phyloP scores from a whole-genome alignment of 2,797 vertebrate genomes.

The Aeoliscus strigatus region DNA sequence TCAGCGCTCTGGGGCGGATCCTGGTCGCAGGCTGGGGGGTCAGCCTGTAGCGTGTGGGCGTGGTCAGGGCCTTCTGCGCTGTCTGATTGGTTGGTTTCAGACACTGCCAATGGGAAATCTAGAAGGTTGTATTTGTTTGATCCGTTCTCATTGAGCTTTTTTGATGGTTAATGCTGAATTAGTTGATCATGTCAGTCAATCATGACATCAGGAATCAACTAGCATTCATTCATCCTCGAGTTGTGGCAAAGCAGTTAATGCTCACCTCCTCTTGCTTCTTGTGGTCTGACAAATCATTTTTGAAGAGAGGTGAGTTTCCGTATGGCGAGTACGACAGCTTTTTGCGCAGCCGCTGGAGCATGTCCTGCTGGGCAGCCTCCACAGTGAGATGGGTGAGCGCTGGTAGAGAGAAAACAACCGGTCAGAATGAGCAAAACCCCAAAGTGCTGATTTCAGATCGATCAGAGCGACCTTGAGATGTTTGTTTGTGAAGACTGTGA shows the following conservation, averaged over 20 bases:
- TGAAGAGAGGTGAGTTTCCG: conserved; percentile 93
- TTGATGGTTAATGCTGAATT: too few species aligned
- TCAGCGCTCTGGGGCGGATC: conserved; percentile 88
- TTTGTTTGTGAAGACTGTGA: too few species aligned
- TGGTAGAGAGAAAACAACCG: conserved; percentile 30
- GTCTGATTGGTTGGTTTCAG: conserved; percentile 96
- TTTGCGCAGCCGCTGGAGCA: conserved; percentile 91
- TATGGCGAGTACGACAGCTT: conserved; percentile 89
- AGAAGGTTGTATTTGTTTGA: too few species aligned
- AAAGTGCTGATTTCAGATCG: background rate
- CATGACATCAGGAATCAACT: too few species aligned
- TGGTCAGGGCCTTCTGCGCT: conserved; percentile 92
- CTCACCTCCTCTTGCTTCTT: conserved; percentile 97
- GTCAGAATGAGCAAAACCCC: background rate
- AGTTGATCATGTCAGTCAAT: background rate
- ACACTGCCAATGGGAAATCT: conserved; percentile 72
- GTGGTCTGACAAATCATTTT: conserved; percentile 91
- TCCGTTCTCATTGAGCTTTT: too few species aligned
- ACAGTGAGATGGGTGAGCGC: conserved; percentile 86
- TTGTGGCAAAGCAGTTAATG: too few species aligned
- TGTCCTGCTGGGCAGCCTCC: conserved; percentile 84
- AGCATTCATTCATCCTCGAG: too few species aligned
- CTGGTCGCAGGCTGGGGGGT: conserved; percentile 88
- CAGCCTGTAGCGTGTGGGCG: conserved; percentile 93
- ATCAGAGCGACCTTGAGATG: too few species aligned